These are phyloP conservation scores for Panthera tigris DNA, from an alignment of 2,113 vertebrate species.

Conservation along the genomic window DNA sequence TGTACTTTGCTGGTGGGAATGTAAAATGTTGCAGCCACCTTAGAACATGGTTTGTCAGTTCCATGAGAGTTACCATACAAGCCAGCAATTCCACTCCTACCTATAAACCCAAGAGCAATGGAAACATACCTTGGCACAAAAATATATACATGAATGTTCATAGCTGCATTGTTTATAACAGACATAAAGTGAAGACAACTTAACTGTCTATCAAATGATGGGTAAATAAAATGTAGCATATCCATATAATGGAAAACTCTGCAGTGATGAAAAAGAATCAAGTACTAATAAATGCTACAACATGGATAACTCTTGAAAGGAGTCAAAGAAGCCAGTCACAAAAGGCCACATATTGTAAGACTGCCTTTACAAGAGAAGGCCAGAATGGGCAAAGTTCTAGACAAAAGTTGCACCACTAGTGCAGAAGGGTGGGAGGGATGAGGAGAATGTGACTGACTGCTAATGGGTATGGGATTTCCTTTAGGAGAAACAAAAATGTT, in stretches of 20 bases:
- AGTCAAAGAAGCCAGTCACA: neutral
- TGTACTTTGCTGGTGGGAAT: neutral
- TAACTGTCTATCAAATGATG: neutral
- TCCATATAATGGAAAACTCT: neutral
- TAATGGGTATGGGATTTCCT: neutral
- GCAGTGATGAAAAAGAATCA: neutral
- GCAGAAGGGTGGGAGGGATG: rapidly evolving
- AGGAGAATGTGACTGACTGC: neutral
- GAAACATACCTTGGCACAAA: neutral
- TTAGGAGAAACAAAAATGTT: neutral
- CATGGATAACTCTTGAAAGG: neutral
- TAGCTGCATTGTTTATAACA: neutral
- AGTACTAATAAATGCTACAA: neutral
- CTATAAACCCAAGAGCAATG: neutral
- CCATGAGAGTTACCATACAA: neutral
- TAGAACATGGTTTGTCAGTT: neutral
- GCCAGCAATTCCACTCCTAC: neutral
- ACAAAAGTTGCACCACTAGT: neutral
- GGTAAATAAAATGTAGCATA: neutral
- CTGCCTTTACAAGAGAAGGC: neutral
- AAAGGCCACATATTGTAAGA: neutral
- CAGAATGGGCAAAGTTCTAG: neutral
- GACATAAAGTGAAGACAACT: neutral
- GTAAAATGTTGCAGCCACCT: neutral
- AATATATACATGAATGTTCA: neutral